Conservation (phyloP, 2,888 invertebrate species). For the Eueremaeus valkanovi region DNA sequence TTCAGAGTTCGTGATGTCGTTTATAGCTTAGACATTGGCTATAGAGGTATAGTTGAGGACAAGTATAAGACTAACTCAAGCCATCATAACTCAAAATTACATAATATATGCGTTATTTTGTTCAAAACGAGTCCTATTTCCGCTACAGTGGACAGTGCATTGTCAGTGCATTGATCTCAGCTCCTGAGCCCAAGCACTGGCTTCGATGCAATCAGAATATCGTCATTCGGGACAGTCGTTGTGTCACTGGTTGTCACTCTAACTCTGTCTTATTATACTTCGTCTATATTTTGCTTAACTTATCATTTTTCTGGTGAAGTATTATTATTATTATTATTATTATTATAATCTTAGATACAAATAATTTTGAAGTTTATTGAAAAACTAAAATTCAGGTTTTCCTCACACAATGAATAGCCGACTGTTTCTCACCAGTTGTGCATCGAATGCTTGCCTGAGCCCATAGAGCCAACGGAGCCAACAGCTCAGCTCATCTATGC, state of each 20-base stretch:
- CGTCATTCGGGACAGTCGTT: constrained; percentile 12
- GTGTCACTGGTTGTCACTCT: constrained; percentile 9
- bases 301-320: background rate
- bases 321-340: background rate
- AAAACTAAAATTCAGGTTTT: constrained; percentile 22
- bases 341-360: constrained; percentile 17
- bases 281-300: background rate
- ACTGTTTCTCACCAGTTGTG: constrained; percentile 25
- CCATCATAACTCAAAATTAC: background rate
- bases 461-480: background rate
- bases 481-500: background rate
- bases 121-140: constrained; percentile 30
- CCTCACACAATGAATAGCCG: background rate
- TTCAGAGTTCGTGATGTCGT: too few species aligned
- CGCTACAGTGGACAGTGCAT: constrained; percentile 26
- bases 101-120: constrained; percentile 4
- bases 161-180: constrained; percentile 7
- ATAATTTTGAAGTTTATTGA: background rate
- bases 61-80: background rate
- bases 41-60: background rate
- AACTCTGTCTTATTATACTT: background rate
- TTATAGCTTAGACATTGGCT: too few species aligned
- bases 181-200: background rate
- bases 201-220: background rate
- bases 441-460: constrained; percentile 15